Base-by-base conservation (phyloP, 2,888 invertebrate species). In the Hermaeophaga mercurialis region DNA sequence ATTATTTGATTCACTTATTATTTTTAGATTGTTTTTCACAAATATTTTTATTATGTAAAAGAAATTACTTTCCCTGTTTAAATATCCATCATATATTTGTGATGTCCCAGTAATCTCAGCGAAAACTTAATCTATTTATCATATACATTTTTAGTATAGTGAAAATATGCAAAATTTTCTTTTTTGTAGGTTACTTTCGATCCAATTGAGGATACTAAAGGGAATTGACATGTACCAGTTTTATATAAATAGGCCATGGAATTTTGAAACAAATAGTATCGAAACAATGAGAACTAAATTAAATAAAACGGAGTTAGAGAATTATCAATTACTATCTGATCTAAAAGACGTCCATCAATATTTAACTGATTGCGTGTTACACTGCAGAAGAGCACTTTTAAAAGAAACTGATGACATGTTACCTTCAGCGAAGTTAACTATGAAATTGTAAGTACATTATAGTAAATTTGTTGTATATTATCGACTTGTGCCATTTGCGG, bases 201-300 rank as follows among this genome's bases (percentile, higher is more conserved):
- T 46, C 43, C 54, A 57, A 52, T 57, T 54, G 54, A 86, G 91
- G 34, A 89, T 96, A 65, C 84, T 83, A 59, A 91, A 92, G 77
- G 91, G 94, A 0, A 89, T 92, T 68, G 90, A 91, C 68, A 89
- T 91, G 2, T 89, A 96, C 70, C 91, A 94, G 72, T 96, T 92
- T 74, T 96, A 95, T 78, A 93, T 94, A 0, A 91, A 88, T 70
- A 91, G 91, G 73, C 89, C 91, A 54, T 96, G 96, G 96, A 86
- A 89, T 69, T 93, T 94, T 75, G 85, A 86, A 33, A 91, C 90
- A 5, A 48, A 33, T n/a, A 15, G 33, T 24, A 26, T 55, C 8
- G 55, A 55, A 24, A 12, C 9, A 17, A 76, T 78, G 6, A 65
- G 89, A 1, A 78, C 88, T 17, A 76, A 77, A 6, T 78, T 91